These are phyloP conservation scores for Smutsia gigantea DNA, from an alignment of 2,797 vertebrate species.

Conservation along the genomic window DNA sequence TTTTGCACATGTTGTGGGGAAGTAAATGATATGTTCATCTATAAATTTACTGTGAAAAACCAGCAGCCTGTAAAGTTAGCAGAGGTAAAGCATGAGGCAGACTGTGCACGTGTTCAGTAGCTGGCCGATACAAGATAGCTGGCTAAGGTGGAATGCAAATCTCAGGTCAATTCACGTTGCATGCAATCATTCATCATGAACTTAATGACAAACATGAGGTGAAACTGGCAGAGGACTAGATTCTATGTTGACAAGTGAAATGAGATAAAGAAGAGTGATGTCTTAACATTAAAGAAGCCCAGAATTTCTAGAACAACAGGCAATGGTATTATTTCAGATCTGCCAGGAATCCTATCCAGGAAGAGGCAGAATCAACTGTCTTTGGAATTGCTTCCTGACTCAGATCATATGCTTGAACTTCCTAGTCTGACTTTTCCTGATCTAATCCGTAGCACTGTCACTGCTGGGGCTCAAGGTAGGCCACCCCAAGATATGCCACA, in stretches of 20 bases:
- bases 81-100: background rate
- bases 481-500: too few relatives aligned
- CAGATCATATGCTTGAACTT: background rate
- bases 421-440: background rate
- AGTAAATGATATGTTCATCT: background rate
- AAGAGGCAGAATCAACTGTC: background rate
- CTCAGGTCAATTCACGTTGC: background rate
- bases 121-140: background rate
- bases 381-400: background rate
- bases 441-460: background rate
- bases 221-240: background rate
- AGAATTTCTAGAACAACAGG: background rate
- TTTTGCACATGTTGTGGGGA: background rate
- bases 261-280: background rate
- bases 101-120: background rate
- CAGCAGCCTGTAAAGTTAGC: background rate
- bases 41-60: background rate
- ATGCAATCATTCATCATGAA: background rate
- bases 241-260: background rate
- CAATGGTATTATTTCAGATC: background rate
- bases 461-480: too few relatives aligned
- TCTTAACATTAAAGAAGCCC: background rate
- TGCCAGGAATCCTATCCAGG: background rate
- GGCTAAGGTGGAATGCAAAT: background rate
- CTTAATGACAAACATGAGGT: background rate